Conservation (phyloP, 2,888 invertebrate species). For the Sinohyriopsis cumingii region DNA sequence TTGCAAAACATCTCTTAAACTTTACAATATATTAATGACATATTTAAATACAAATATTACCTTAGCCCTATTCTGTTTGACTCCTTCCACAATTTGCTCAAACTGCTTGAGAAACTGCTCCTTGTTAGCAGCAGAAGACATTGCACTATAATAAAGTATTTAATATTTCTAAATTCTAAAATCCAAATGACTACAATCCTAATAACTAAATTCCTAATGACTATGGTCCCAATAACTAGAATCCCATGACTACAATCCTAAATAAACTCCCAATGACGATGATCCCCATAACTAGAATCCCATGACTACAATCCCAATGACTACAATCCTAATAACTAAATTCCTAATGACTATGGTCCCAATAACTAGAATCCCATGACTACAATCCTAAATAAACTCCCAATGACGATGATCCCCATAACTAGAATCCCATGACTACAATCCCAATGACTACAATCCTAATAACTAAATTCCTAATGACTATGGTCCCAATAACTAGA, state of each 20-base stretch:
- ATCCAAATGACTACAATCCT: background rate
- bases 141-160: conserved; percentile 78
- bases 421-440: no score
- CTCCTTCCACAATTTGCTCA: conserved; percentile 89
- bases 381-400: no score
- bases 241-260: no score
- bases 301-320: no score
- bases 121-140: conserved; percentile 84
- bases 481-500: background rate
- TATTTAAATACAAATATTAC: conserved; percentile 72
- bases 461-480: background rate
- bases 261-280: no score
- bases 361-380: no score
- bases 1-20: no score
- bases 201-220: background rate
- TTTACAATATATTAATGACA: background rate
- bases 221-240: background rate
- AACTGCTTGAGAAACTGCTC: conserved; percentile 94
- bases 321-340: no score
- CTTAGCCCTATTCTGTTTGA: conserved; percentile 88
- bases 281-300: background rate
- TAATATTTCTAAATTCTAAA: background rate
- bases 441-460: no score
- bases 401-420: no score
- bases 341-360: no score